Evolutionary conservation across 2,888 invertebrate genomes (phyloP), one percentile per base, ranked within the genome.

Genomic region (Alsophila aescularia): DNA sequence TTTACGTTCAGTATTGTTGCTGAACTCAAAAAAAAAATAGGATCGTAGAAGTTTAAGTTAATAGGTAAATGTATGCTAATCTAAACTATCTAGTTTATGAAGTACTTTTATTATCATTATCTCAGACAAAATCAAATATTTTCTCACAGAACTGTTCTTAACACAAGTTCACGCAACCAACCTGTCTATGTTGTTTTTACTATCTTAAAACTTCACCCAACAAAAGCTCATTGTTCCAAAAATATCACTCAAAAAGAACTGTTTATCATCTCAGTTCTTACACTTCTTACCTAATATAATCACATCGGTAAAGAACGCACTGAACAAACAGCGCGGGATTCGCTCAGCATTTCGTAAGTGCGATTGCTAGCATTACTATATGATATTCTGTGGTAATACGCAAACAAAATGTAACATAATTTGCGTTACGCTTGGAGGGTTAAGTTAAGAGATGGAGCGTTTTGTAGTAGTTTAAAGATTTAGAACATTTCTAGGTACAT

Each of bases 271-370:
- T 24, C 24, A 24, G 7, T 24, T 24, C 24, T 24, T 24, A 24
- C 24, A 24, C 5, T 24, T 24, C 24, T 47, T 55, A 36, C 50
- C 34, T n/a, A n/a, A 49, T 60, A 59, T 58, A 56, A 63, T 62
- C 60, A 53, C 51, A 51, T 56, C 44, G 56, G 52, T 57, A 44
- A 67, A 64, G 76, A 77, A 83, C 81, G 78, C 66, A 40, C 53
- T 66, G 62, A 65, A 61, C 66, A 81, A 81, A 85, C 80, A 81
- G 58, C 71, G 69, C 14, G 29, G 50, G 55, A 80, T 81, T 79
- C 72, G 74, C 77, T 69, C 59, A 4, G 14, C 59, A 67, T 86
- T 83, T 80, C 81, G 79, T 83, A 85, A 87, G 78, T 75, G 73
- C 58, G 64, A 77, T 82, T 79, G 77, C 77, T 73, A 8, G 18